phyloP scores from a whole-genome alignment of 2,113 vertebrate genomes.

The Ivindomyrus marchei region DNA sequence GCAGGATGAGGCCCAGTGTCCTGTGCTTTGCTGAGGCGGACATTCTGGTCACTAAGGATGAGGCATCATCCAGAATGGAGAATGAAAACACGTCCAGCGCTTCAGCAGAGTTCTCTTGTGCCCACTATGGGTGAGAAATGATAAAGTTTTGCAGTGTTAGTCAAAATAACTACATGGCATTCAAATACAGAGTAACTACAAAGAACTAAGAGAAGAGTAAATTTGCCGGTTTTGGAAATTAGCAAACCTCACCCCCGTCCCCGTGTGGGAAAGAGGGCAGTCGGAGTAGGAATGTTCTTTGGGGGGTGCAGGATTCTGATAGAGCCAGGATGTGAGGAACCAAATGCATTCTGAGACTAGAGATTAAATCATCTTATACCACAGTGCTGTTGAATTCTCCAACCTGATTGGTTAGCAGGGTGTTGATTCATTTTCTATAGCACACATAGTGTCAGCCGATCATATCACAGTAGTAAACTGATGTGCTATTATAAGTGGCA shows the following conservation, averaged over 20 bases:
- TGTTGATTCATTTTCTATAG: background rate
- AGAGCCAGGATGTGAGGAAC: background rate
- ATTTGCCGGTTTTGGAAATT: background rate
- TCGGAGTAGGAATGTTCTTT: background rate
- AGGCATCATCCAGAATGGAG: background rate
- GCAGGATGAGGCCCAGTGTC: too few species aligned
- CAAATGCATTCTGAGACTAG: background rate
- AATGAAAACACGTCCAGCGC: background rate
- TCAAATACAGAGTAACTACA: background rate
- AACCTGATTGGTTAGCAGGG: background rate
- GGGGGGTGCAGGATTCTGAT: background rate
- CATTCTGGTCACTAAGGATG: background rate
- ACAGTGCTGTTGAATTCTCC: background rate
- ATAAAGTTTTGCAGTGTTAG: background rate
- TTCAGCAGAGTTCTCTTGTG: background rate
- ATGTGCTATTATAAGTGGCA: background rate
- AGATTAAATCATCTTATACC: background rate
- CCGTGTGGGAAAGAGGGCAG: too few species aligned
- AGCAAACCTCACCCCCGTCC: background rate
- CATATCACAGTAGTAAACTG: background rate
- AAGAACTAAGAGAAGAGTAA: background rate
- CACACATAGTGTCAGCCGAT: background rate
- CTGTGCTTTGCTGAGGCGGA: too few species aligned
- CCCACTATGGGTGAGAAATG: background rate
- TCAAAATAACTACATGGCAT: background rate